A percentile compares a stretch with the other conserved stretches of the same genome.
phyloP scores from a whole-genome alignment of 2,113 vertebrate species.

The Prunella himalayana region DNA sequence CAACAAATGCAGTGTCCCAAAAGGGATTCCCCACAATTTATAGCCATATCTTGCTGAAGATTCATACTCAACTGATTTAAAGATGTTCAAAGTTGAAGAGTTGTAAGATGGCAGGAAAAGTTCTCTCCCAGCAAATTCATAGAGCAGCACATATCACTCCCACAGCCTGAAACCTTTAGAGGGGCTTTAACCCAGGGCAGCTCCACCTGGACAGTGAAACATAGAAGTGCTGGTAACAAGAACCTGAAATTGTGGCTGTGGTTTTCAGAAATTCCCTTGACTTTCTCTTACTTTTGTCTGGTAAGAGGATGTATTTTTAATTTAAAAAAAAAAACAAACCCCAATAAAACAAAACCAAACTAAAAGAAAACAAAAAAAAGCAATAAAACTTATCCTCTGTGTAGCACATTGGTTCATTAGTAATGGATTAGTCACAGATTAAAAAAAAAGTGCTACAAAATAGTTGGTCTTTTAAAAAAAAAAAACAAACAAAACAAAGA shows the following conservation, averaged over 20 bases:
- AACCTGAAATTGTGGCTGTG: neutral
- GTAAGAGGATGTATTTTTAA: neutral
- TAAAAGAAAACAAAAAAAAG: fast-evolving
- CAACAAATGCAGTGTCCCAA: conserved; percentile 44
- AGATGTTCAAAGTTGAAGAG: neutral
- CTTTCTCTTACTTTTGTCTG: neutral
- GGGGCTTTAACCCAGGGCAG: neutral
- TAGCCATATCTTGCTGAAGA: neutral
- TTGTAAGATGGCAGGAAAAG: neutral
- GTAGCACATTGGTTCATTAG: neutral
- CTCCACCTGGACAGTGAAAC: neutral
- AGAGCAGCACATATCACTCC: neutral
- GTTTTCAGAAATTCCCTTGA: neutral
- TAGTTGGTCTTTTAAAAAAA: neutral
- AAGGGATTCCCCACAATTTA: conserved; percentile 35
- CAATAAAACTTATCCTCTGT: neutral
- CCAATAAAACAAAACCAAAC: neutral
- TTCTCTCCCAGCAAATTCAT: neutral
- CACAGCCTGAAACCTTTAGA: neutral
- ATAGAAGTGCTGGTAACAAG: neutral
- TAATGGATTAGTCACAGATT: neutral
- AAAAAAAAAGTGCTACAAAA: neutral
- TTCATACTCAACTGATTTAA: neutral
- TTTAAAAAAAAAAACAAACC: neutral
- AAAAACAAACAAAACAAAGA: neutral